Percentiles rank a stretch among this genome's conserved stretches.
phyloP scores from a whole-genome alignment of 2,797 vertebrate species.

The Buceros bicornis region DNA sequence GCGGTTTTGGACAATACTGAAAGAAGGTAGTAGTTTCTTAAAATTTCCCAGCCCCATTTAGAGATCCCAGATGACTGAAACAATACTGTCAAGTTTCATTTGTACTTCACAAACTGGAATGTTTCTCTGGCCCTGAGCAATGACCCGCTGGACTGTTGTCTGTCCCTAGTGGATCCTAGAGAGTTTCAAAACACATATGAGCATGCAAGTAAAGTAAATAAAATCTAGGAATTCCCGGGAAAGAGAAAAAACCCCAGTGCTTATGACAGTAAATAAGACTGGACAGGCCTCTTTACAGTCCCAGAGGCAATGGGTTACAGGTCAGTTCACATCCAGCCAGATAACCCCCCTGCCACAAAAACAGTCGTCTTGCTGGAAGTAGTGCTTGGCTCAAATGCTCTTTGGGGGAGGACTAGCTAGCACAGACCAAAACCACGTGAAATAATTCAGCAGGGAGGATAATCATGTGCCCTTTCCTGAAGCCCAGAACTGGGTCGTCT shows the following conservation, averaged over 20 bases:
- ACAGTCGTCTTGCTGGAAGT: not conserved
- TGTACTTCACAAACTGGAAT: not conserved
- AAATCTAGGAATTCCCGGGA: conserved; percentile 21
- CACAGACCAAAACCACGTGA: not conserved
- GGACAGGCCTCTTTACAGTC: not conserved
- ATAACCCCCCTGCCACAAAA: not conserved
- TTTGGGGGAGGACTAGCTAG: not conserved
- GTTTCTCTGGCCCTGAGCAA: not conserved
- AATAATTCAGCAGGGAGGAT: not conserved
- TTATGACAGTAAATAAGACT: not conserved
- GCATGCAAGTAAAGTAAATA: conserved; percentile 7
- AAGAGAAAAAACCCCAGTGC: not conserved
- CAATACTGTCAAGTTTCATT: not conserved
- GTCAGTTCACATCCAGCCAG: not conserved
- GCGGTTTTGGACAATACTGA: not conserved
- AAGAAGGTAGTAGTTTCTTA: not conserved
- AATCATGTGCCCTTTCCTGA: not conserved
- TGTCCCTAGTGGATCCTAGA: not conserved
- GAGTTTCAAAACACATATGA: not conserved
- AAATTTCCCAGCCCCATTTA: not conserved
- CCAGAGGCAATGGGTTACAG: not conserved
- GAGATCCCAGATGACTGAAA: not conserved
- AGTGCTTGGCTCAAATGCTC: not conserved
- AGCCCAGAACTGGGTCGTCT: not conserved
- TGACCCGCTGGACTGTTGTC: conserved; percentile 1